phyloP scores from a whole-genome alignment of 2,113 vertebrate genomes.

The Tonatia bakeri region DNA sequence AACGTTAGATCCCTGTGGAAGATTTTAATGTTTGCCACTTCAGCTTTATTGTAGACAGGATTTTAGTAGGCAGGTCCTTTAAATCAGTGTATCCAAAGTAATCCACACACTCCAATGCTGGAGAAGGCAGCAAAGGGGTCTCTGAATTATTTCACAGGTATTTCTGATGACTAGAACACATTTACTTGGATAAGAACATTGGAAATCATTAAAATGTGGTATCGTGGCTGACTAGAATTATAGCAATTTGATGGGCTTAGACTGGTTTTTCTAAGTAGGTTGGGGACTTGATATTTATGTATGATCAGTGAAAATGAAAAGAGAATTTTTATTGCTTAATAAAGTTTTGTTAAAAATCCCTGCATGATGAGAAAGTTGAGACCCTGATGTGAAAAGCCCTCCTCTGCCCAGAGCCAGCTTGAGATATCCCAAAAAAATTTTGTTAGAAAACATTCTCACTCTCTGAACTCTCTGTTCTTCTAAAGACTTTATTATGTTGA shows the following conservation, averaged over 20 bases:
- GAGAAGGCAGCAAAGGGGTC: neutral
- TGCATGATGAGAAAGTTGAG: neutral
- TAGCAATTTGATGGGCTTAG: neutral
- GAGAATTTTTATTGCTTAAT: neutral
- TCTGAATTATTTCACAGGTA: neutral
- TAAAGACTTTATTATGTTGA: neutral
- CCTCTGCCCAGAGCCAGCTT: neutral
- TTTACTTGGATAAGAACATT: neutral
- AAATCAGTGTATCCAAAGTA: neutral
- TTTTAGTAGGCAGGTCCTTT: neutral
- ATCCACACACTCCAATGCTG: neutral
- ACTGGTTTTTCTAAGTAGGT: neutral
- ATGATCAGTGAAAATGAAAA: neutral
- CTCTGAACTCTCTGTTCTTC: neutral
- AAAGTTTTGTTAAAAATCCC: neutral
- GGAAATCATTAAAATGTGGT: neutral
- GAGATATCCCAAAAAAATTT: neutral
- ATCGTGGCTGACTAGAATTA: neutral
- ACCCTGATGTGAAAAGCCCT: accelerated
- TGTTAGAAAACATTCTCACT: neutral
- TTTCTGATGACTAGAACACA: neutral
- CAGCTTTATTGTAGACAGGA: neutral
- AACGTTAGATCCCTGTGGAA: neutral
- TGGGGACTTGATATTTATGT: neutral
- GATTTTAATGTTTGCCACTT: neutral